Percentiles rank a stretch among this genome's conserved stretches.
Conservation (phyloP, 2,888 invertebrate genomes). For the Drosophila cracens region DNA sequence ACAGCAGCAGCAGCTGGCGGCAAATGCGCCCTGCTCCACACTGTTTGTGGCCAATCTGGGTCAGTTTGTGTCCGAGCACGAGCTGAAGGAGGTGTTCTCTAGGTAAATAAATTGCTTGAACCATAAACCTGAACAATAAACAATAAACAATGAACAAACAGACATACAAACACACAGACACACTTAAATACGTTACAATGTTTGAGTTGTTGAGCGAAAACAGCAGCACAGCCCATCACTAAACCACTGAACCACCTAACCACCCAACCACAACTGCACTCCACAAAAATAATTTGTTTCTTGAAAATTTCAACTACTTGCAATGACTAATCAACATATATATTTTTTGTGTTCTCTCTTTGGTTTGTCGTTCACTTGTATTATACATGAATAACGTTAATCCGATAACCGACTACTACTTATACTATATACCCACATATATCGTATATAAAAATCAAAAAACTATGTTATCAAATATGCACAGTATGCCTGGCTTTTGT, state of each 20-base stretch:
- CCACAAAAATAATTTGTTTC: slow-evolving; percentile 21
- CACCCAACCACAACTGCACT: slow-evolving; percentile 42
- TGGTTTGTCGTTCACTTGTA: slow-evolving; percentile 75
- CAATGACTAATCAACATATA: slow-evolving; percentile 64
- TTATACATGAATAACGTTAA: slow-evolving; percentile 66
- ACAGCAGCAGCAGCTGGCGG: slow-evolving; percentile 83
- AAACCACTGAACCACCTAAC: slow-evolving; percentile 26
- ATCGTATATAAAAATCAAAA: slow-evolving; percentile 45
- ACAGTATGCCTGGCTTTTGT: slow-evolving; percentile 99
- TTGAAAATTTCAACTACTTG: slow-evolving; percentile 27
- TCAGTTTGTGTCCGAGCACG: slow-evolving; percentile 98
- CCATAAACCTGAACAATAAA: slow-evolving; percentile 1
- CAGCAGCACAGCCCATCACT: slow-evolving; percentile 42
- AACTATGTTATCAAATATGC: slow-evolving; percentile 76
- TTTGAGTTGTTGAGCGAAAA: slow-evolving; percentile 48
- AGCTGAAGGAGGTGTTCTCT: slow-evolving; percentile 98
- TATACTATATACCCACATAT: slow-evolving; percentile 37
- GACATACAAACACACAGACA: slow-evolving; percentile 13
- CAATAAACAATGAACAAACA: slow-evolving; percentile 16
- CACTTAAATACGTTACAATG: slow-evolving; percentile 26
- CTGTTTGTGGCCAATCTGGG: slow-evolving; percentile 99
- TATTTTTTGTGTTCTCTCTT: slow-evolving; percentile 73
- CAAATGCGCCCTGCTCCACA: slow-evolving; percentile 97
- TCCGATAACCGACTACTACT: slow-evolving; percentile 65
- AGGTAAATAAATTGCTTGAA: slow-evolving; percentile 88